Evolutionary conservation across 2,888 invertebrate genomes (phyloP), one percentile per base, ranked within the genome.

Genomic region (Meteorus colon): DNA sequence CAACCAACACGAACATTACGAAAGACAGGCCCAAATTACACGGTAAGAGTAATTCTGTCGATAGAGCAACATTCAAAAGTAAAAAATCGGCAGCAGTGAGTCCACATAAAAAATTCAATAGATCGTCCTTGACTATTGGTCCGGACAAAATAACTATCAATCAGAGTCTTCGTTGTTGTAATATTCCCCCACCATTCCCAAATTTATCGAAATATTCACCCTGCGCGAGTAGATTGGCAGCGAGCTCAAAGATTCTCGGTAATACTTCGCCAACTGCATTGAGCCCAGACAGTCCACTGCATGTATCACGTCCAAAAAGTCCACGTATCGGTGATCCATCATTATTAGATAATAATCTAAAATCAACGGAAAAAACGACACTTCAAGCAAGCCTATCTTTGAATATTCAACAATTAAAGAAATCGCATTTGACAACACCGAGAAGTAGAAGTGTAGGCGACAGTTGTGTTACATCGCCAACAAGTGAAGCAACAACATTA

Each of bases 181-280:
- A 72, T 65, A 62, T 45, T 31, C 41, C 37, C 3, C 41, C 72
- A 12, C 62, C 34, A 8, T 72, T 63, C n/a, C 41, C 72, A 12
- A 72, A 72, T 63, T 65, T 88, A 71, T 87, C 89, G n/a, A 89
- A 89, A 78, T 89, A 88, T 76, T 89, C 89, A 31, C 89, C 89
- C 0, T 89, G 89, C 74, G 89, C 89, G 4, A 88, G 88, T 73
- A 82, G 89, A 34, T 79, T 89, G 14, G 89, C 89, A 4, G 88
- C 89, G 1, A 86, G 89, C 73, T 88, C 89, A 10, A 89, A 89
- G 74, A 89, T 89, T 66, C 80, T 89, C 2, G 84, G 88, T 3
- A 86, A 80, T 48, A 87, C 72, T 24, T 81, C 81, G 29, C 78
- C 81, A 8, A 73, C 76, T 10, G 63, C 73, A n/a, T 59, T 81